phyloP scores from a whole-genome alignment of 2,797 vertebrate genomes.

The Chelon auratus region DNA sequence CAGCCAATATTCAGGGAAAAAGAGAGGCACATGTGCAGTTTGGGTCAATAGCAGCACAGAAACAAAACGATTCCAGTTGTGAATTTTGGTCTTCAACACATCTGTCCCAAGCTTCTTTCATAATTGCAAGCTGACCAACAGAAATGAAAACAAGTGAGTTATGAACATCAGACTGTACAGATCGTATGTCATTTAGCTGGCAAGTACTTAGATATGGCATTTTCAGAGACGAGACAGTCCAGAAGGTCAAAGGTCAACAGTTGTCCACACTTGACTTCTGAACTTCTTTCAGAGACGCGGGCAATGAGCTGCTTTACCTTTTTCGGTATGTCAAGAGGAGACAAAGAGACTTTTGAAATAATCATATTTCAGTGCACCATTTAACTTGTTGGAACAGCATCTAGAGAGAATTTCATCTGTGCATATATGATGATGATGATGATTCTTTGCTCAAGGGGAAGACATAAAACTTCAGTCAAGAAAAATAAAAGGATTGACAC shows the following conservation, averaged over 20 bases:
- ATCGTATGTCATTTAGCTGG: background rate
- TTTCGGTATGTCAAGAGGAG: too few species aligned
- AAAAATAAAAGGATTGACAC: slow-evolving; percentile 24
- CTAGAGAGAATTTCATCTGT: slow-evolving; percentile 45
- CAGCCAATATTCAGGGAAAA: slow-evolving; percentile 7
- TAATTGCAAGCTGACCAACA: background rate
- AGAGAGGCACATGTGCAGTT: slow-evolving; percentile 9
- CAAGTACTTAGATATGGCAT: slow-evolving; percentile 4
- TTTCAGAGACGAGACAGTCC: slow-evolving; percentile 37
- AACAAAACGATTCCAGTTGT: background rate
- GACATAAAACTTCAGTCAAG: slow-evolving; percentile 21
- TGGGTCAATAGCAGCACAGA: slow-evolving; percentile 8
- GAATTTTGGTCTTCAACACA: background rate
- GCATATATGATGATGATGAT: slow-evolving; percentile 38
- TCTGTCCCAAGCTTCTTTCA: background rate
- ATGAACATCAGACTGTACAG: slow-evolving; percentile 1
- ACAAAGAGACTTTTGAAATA: too few species aligned
- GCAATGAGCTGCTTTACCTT: background rate
- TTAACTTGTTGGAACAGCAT: slow-evolving; percentile 55
- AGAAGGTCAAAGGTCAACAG: slow-evolving; percentile 55
- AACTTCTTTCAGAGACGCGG: slow-evolving; percentile 18
- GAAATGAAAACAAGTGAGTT: slow-evolving; percentile 1
- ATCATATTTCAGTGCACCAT: slow-evolving; percentile 17
- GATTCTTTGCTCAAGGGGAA: slow-evolving; percentile 47
- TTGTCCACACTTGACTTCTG: slow-evolving; percentile 50